phyloP scores from a whole-genome alignment of 2,113 vertebrate genomes.

The Aspidoscelis tigris region DNA sequence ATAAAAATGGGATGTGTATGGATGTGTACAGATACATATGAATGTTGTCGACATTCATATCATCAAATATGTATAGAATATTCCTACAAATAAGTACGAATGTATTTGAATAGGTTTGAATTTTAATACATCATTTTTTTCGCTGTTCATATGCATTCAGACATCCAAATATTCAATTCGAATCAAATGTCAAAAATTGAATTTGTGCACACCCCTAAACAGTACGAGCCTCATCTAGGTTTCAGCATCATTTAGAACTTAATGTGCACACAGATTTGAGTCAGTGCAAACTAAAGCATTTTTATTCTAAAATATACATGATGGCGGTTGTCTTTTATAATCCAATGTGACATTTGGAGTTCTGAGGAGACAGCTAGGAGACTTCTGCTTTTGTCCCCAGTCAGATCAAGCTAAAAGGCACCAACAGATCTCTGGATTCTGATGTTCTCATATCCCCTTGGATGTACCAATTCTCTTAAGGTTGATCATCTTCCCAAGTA shows the following conservation, averaged over 20 bases:
- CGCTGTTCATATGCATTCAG: too few species aligned
- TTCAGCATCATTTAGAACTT: background rate
- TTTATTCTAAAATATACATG: slow-evolving; percentile 29
- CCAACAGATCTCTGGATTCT: background rate
- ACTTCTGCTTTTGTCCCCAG: background rate
- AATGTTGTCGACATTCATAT: too few species aligned
- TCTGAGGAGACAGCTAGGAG: background rate
- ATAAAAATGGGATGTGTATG: too few species aligned
- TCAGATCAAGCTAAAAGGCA: background rate
- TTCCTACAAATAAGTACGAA: too few species aligned
- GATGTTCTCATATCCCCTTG: background rate
- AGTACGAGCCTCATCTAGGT: background rate
- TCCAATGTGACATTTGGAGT: background rate
- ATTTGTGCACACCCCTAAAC: background rate
- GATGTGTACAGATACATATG: too few species aligned
- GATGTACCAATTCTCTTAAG: background rate
- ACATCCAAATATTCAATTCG: too few species aligned
- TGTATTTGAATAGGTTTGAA: too few species aligned
- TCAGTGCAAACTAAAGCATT: slow-evolving; percentile 26
- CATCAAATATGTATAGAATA: too few species aligned
- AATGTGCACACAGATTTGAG: background rate
- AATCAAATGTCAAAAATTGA: too few species aligned
- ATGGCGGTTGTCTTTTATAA: slow-evolving; percentile 27
- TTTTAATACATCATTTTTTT: too few species aligned
- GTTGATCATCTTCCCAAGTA: background rate